Evolutionary conservation across 2,113 vertebrate genomes (phyloP).

Genomic region (Penelope pileata): DNA sequence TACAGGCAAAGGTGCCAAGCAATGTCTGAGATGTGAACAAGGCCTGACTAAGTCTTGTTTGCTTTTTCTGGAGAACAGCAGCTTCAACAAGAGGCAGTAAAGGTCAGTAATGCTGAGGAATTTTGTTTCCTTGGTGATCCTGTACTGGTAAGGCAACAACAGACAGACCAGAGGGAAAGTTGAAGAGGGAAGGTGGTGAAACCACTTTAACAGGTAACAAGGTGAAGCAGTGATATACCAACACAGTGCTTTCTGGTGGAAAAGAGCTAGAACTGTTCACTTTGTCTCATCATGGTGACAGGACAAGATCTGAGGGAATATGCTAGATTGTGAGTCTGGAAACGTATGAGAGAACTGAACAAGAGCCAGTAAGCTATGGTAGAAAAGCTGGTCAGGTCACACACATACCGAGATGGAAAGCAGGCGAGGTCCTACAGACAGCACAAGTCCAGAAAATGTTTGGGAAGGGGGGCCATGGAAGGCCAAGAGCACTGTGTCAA

Average conservation of each 20-base stretch:
- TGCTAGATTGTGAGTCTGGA: not conserved
- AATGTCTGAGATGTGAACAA: fast-evolving
- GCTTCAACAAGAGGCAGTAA: not conserved
- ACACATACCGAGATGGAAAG: not conserved
- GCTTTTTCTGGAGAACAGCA: not conserved
- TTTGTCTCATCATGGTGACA: not conserved
- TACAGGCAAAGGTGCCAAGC: not conserved
- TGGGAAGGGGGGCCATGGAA: not conserved
- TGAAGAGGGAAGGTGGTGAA: not conserved
- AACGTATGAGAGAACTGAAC: not conserved
- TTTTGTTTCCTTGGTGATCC: not conserved
- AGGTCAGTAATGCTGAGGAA: not conserved
- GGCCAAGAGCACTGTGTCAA: constrained; percentile 28
- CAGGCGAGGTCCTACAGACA: not conserved
- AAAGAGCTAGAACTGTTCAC: not conserved
- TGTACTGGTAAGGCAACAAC: fast-evolving
- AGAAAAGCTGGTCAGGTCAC: not conserved
- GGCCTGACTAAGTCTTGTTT: not conserved
- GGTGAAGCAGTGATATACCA: not conserved
- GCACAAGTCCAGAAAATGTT: not conserved
- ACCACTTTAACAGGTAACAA: not conserved
- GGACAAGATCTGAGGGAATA: not conserved
- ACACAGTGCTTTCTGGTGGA: not conserved
- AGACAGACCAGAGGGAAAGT: not conserved
- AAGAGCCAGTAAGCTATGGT: not conserved